A percentile compares a stretch with the other conserved stretches of the same genome.
These are phyloP conservation scores for Apeira syringaria DNA, from an alignment of 2,888 invertebrate species.

Conservation along the genomic window DNA sequence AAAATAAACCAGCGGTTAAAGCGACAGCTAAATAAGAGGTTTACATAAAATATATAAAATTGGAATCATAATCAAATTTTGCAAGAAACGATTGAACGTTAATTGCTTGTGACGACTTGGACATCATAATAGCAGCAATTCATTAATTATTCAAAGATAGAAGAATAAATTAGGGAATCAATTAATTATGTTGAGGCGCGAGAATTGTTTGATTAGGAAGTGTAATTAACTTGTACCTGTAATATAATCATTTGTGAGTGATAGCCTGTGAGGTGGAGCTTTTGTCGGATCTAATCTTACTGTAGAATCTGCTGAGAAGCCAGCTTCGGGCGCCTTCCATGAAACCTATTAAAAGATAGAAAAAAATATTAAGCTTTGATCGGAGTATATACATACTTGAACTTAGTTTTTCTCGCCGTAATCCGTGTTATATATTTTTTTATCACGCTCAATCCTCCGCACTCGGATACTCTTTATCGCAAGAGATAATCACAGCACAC, in stretches of 20 bases:
- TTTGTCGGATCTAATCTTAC: conserved; percentile 62
- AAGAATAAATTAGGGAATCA: conserved; percentile 27
- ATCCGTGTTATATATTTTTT: too few species aligned
- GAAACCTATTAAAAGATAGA: conserved; percentile 55
- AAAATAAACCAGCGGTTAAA: too few species aligned
- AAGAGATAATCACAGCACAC: too few species aligned
- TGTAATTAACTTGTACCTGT: conserved; percentile 56
- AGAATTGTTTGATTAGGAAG: conserved; percentile 13
- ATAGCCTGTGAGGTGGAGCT: conserved; percentile 70
- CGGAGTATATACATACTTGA: too few species aligned
- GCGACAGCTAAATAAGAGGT: too few species aligned
- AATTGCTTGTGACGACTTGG: conserved; percentile 24
- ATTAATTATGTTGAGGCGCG: conserved; percentile 13
- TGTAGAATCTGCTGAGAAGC: conserved; percentile 69
- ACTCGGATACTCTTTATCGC: too few species aligned
- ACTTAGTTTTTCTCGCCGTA: too few species aligned
- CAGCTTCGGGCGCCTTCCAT: conserved; percentile 76
- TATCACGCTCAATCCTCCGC: too few species aligned
- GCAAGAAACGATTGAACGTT: too few species aligned
- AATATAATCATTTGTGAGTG: conserved; percentile 79
- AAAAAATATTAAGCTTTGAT: too few species aligned
- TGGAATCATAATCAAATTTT: too few species aligned
- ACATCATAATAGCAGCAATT: conserved; percentile 21
- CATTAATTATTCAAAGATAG: conserved; percentile 22
- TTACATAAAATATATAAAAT: too few species aligned